Evolutionary conservation across 2,797 vertebrate species (phyloP).

Genomic region (Smutsia temminckii): DNA sequence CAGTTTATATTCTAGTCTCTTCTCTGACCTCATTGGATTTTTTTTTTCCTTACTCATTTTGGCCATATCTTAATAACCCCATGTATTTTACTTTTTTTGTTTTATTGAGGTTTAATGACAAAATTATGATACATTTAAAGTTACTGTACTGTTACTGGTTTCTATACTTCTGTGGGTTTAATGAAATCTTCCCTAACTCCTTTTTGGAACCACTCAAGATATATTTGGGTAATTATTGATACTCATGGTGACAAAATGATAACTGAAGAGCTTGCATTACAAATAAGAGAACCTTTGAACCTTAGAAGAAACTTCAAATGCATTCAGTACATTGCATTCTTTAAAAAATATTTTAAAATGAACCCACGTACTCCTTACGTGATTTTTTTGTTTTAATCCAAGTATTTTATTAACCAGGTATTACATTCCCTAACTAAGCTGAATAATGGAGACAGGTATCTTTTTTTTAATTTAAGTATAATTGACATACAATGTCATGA

Average conservation of each 20-base stretch:
- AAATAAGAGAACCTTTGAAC: neutral
- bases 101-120: neutral
- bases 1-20: neutral
- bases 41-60: neutral
- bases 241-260: neutral
- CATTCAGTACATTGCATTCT: neutral
- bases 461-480: neutral
- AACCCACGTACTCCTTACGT: neutral
- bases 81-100: neutral
- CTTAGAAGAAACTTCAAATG: neutral
- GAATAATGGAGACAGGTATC: neutral
- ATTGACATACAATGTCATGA: neutral
- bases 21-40: neutral
- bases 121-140: neutral
- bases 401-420: neutral
- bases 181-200: neutral
- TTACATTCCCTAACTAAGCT: neutral
- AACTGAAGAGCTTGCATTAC: neutral
- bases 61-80: neutral
- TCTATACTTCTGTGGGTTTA: neutral
- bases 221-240: slow-evolving; percentile 2
- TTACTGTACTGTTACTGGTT: neutral
- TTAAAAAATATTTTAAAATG: neutral
- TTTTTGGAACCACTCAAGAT: neutral
- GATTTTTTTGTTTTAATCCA: neutral